phyloP scores from a whole-genome alignment of 2,888 invertebrate genomes.

The Drosophila mimetica region DNA sequence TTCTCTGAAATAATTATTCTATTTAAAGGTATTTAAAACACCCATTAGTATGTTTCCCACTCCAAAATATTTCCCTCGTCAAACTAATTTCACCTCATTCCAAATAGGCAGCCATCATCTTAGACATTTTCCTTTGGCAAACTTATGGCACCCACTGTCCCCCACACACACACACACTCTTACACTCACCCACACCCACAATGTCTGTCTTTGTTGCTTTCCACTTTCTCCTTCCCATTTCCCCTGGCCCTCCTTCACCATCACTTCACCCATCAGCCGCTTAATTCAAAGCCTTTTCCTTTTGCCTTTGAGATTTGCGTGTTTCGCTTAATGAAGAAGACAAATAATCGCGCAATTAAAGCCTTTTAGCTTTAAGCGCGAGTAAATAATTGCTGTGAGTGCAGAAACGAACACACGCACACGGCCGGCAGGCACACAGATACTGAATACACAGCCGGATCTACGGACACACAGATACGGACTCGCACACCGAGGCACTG shows the following conservation, averaged over 20 bases:
- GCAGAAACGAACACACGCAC: conserved; percentile 58
- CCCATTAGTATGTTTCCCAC: background rate
- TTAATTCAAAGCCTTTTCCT: conserved; percentile 49
- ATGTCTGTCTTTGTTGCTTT: conserved; percentile 19
- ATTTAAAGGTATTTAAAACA: background rate
- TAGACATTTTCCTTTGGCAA: conserved; percentile 5
- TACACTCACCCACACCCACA: background rate
- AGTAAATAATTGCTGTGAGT: conserved; percentile 82
- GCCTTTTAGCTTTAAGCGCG: conserved; percentile 82
- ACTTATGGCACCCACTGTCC: conserved; percentile 62
- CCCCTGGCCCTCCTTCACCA: conserved; percentile 1
- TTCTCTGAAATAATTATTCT: background rate
- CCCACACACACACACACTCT: background rate
- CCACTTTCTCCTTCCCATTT: background rate
- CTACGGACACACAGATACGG: conserved; percentile 20
- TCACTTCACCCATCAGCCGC: conserved; percentile 27
- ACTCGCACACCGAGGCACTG: conserved; percentile 21
- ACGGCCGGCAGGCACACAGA: background rate
- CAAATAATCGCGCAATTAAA: conserved; percentile 83
- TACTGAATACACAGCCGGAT: conserved; percentile 3
- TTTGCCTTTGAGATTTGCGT: conserved; percentile 80
- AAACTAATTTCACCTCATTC: conserved; percentile 12
- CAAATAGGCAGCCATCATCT: background rate
- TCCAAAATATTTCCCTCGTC: background rate
- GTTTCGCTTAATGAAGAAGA: conserved; percentile 82